A percentile compares a stretch with the other conserved stretches of the same genome.
Evolutionary conservation across 2,888 invertebrate species (phyloP).

Genomic region (Sinopyrophorus schimmeli): DNA sequence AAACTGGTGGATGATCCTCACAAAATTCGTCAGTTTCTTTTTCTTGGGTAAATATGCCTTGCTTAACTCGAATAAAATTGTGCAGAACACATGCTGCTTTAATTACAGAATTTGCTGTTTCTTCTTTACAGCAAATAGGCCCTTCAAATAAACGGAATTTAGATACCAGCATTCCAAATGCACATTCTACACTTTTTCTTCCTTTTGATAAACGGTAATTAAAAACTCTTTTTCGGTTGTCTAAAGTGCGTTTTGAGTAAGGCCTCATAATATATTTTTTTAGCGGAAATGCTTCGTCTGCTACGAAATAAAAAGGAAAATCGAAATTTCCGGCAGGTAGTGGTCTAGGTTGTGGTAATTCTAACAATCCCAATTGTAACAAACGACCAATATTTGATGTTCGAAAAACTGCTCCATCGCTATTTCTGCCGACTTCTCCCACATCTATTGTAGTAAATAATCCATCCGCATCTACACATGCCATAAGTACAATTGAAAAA

Average conservation of each 20-base stretch:
- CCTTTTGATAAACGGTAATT: not conserved
- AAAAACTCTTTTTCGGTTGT: not conserved
- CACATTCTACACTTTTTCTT: slow-evolving; percentile 1
- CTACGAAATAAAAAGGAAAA: slow-evolving; percentile 5
- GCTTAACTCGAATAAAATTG: slow-evolving; percentile 3
- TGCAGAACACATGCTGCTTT: slow-evolving; percentile 6
- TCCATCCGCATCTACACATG: slow-evolving; percentile 19
- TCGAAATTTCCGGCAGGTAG: not conserved
- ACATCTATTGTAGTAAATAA: slow-evolving; percentile 34
- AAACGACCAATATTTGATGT: slow-evolving; percentile 20
- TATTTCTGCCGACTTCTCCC: slow-evolving; percentile 36
- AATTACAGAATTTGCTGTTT: slow-evolving; percentile 3
- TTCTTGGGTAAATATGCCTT: not conserved
- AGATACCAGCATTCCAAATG: slow-evolving; percentile 6
- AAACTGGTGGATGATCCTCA: slow-evolving; percentile 1
- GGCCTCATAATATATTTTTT: not conserved
- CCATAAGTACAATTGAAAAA: slow-evolving; percentile 16
- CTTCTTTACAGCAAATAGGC: not conserved
- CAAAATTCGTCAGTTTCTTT: not conserved
- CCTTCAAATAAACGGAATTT: slow-evolving; percentile 1
- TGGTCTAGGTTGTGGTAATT: slow-evolving; percentile 8
- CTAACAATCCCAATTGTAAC: slow-evolving; percentile 1
- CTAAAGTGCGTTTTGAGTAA: slow-evolving; percentile 1
- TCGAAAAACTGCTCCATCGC: slow-evolving; percentile 34
- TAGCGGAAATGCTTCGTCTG: slow-evolving; percentile 13